A percentile compares a stretch with the other conserved stretches of the same genome.
phyloP scores from a whole-genome alignment of 2,113 vertebrate genomes.

The Collichthys lucidus region DNA sequence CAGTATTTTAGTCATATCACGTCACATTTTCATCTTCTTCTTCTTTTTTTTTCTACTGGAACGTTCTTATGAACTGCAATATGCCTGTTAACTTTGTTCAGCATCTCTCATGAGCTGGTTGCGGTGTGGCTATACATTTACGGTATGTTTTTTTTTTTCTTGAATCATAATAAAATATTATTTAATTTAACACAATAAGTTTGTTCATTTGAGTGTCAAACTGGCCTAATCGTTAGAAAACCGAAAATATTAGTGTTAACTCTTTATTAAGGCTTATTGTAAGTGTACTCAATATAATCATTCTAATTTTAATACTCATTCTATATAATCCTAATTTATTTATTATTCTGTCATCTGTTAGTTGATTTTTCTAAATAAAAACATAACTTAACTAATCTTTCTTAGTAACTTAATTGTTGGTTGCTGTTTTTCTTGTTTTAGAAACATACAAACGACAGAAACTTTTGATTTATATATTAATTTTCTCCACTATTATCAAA shows the following conservation, averaged over 20 bases:
- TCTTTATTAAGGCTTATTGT: not conserved
- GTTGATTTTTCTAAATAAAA: too few relatives aligned
- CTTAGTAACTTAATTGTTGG: too few relatives aligned
- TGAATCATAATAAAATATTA: conserved; percentile 68
- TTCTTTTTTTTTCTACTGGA: conserved; percentile 52
- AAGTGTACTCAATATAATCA: not conserved
- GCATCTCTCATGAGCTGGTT: conserved; percentile 35
- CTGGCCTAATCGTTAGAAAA: not conserved
- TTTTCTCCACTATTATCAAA: not conserved
- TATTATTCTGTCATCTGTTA: not conserved
- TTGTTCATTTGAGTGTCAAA: conserved; percentile 18
- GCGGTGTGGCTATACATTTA: conserved; percentile 53
- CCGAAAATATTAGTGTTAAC: too few relatives aligned
- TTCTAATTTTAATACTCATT: too few relatives aligned
- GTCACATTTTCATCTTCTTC: conserved; percentile 29
- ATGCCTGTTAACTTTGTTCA: conserved; percentile 39
- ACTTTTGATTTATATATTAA: not conserved
- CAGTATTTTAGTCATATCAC: conserved; percentile 1
- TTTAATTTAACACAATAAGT: conserved; percentile 54
- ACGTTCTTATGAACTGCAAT: conserved; percentile 42
- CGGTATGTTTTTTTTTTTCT: conserved; percentile 45
- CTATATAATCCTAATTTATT: too few relatives aligned
- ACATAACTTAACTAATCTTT: too few relatives aligned
- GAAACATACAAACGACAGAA: not conserved
- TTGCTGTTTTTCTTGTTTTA: not conserved